Base-by-base conservation (phyloP, 1,140 invertebrate genomes). In the Sinella curviseta region DNA sequence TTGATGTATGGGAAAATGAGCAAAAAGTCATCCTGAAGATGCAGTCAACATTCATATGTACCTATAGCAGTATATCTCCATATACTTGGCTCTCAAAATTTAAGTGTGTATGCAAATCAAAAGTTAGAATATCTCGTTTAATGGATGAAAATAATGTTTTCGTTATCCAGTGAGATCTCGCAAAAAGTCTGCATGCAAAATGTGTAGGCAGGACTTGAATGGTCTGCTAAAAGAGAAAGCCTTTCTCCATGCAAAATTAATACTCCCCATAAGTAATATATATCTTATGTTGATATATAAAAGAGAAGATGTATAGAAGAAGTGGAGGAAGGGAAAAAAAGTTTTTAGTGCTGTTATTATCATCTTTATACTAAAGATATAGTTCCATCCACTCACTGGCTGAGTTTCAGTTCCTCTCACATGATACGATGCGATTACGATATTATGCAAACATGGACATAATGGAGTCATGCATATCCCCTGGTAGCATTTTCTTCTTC, bases 381-480 rank as follows among this genome's bases (percentile, higher is more conserved):
- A 48, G 39, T 12, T 8, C 39, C 39, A 48, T 48, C 39, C 39
- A 20, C 39, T 48, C 39, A 48, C 39, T 48, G 8, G 8, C 20
- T 48, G 39, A 20, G 39, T 48, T 48, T 48, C 20, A 8, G 20
- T 20, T 48, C 8, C 20, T 48, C 39, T 12, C 20, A 48, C 39
- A 48, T 48, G 39, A 60, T 60, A 33, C 65, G 65, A 70, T 31
- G 31, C 65, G 30, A 70, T 70, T 70, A 70, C 28, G 26, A 70
- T 70, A 70, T 70, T 70, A 70, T 70, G 65, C 65, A 70, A 70
- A 70, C 30, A 70, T 60, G 65, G 65, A 24, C 65, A 70, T 33
- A 70, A 70, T 70, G 65, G 65, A 70, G 65, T 70, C 65, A 70
- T 70, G 65, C 65, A 70, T 70, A 70, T 70, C 65, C 65, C 65